A percentile compares a stretch with the other conserved stretches of the same genome.
Conservation (phyloP, 2,113 vertebrate species). For the Cynoglossus semilaevis region DNA sequence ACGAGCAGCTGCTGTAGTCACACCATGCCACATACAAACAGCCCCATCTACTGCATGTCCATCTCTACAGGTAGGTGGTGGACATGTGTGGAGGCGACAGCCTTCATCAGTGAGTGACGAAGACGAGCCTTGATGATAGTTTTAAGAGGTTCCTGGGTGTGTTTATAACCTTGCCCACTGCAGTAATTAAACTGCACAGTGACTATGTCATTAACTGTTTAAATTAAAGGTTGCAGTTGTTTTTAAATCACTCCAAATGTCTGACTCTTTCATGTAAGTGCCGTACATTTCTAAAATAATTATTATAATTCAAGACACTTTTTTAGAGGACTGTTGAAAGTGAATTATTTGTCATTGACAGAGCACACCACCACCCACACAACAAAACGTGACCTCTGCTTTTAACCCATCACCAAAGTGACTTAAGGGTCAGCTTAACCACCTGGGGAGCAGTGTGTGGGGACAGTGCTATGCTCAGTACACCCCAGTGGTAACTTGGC, state of each 20-base stretch:
- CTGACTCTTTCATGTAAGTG: constrained; percentile 7
- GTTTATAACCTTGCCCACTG: constrained; percentile 41
- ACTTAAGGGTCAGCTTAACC: no score
- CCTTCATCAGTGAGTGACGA: background rate
- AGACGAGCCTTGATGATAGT: constrained; percentile 34
- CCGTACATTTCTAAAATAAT: background rate
- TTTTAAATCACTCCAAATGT: constrained; percentile 27
- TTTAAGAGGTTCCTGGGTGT: constrained; percentile 8
- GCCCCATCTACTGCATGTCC: background rate
- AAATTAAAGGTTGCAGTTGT: constrained; percentile 44
- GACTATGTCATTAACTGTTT: constrained; percentile 38
- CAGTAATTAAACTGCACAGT: constrained; percentile 23
- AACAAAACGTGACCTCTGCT: no score
- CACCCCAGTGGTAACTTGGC: no score
- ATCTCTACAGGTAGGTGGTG: constrained; percentile 8
- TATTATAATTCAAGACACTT: background rate
- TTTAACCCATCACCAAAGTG: no score
- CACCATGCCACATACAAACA: background rate
- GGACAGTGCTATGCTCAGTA: no score
- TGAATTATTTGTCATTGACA: no score
- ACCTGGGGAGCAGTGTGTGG: no score
- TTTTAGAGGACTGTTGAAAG: no score
- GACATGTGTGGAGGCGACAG: constrained; percentile 12
- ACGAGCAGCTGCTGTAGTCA: background rate
- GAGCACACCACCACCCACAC: no score